phyloP scores from a whole-genome alignment of 2,888 invertebrate species.

The Dryobotodes eremita region DNA sequence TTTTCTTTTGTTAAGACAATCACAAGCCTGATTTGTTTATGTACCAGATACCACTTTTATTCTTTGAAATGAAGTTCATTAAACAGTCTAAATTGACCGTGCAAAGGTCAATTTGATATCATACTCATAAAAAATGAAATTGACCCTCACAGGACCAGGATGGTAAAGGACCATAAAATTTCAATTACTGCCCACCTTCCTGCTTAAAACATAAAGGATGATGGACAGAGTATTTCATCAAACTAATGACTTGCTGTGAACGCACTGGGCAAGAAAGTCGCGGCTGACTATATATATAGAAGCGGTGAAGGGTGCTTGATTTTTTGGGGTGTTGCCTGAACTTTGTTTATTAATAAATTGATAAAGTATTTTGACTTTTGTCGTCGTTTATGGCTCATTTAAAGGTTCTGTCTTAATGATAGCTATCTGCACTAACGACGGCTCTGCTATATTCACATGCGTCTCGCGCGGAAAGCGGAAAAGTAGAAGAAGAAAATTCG shows the following conservation, averaged over 20 bases:
- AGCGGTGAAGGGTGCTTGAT: neutral
- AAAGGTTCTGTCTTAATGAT: neutral
- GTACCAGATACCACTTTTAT: neutral
- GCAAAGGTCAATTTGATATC: conserved; percentile 45
- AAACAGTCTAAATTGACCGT: conserved; percentile 25
- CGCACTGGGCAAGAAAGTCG: neutral
- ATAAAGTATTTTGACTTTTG: neutral
- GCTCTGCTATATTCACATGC: neutral
- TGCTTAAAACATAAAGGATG: conserved; percentile 55
- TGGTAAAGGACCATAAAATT: conserved; percentile 53
- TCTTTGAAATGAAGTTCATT: conserved; percentile 26
- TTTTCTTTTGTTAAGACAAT: neutral
- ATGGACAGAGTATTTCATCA: conserved; percentile 27
- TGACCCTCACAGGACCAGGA: conserved; percentile 41
- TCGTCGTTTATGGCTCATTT: neutral
- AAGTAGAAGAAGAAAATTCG: neutral
- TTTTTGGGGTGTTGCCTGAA: neutral
- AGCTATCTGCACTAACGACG: neutral
- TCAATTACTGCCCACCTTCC: conserved; percentile 60
- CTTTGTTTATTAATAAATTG: neutral
- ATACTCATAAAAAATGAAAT: conserved; percentile 31
- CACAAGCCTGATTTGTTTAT: neutral
- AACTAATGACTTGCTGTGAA: conserved; percentile 2
- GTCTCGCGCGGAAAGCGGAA: neutral
- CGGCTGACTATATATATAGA: neutral